These are phyloP conservation scores for Campoplex capitator DNA, from an alignment of 2,888 invertebrate genomes.

Conservation along the genomic window DNA sequence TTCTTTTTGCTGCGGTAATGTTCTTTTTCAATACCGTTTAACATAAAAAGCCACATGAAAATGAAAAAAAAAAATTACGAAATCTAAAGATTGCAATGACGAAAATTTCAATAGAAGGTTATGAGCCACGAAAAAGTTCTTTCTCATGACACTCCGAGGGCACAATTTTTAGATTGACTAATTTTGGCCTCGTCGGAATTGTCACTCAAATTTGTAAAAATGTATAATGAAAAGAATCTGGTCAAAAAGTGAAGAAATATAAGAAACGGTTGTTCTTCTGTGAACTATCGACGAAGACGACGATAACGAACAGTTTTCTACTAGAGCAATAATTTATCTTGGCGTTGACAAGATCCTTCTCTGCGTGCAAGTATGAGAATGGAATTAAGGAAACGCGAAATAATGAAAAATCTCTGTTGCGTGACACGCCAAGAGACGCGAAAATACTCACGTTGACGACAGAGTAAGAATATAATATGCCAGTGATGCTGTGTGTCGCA, in stretches of 20 bases:
- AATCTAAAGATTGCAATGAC: neutral
- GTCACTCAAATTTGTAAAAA: neutral
- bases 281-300: neutral
- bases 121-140: neutral
- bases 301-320: neutral
- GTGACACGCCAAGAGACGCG: slow-evolving; percentile 11
- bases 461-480: slow-evolving; percentile 19
- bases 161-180: neutral
- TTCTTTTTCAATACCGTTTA: neutral
- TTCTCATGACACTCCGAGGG: too few relatives aligned
- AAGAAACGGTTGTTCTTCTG: neutral
- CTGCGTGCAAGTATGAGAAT: slow-evolving; percentile 33
- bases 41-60: neutral
- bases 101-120: neutral
- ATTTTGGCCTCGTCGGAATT: neutral
- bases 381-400: slow-evolving; percentile 42
- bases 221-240: too few relatives aligned
- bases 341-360: neutral
- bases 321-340: neutral
- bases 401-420: slow-evolving; percentile 37
- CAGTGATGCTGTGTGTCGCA: slow-evolving; percentile 23
- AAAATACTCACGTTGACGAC: neutral
- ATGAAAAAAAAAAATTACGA: neutral
- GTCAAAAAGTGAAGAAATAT: too few relatives aligned
- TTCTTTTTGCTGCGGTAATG: neutral